These are phyloP conservation scores for Caenorhabditis latens DNA, from an alignment of 1,140 invertebrate species.

Conservation along the genomic window DNA sequence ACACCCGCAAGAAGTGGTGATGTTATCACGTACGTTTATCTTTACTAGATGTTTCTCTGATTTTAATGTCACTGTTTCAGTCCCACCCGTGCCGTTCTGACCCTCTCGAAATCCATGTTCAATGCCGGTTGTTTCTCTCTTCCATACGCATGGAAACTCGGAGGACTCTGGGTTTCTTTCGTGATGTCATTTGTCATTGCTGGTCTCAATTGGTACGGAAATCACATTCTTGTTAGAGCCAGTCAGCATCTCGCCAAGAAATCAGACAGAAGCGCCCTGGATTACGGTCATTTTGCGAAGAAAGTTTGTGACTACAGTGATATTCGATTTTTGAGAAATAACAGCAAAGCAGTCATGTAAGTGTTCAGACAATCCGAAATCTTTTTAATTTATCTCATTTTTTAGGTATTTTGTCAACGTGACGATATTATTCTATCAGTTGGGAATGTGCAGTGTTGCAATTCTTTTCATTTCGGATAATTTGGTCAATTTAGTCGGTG, in stretches of 20 bases:
- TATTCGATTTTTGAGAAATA: conserved; percentile 70
- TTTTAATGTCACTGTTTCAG: conserved; percentile 61
- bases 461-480: conserved; percentile 80
- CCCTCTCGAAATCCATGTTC: conserved; percentile 77
- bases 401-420: conserved; percentile 77
- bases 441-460: conserved; percentile 80
- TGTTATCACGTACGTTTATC: conserved; percentile 74
- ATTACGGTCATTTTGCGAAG: conserved; percentile 78
- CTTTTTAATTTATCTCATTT: neutral
- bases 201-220: conserved; percentile 78
- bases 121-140: conserved; percentile 78
- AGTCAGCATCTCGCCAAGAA: conserved; percentile 76
- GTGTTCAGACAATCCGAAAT: conserved; percentile 11
- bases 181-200: conserved; percentile 76
- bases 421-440: conserved; percentile 78
- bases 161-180: conserved; percentile 76
- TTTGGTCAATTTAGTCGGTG: conserved; percentile 76
- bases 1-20: conserved; percentile 70
- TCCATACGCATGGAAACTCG: conserved; percentile 77
- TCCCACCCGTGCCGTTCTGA: conserved; percentile 74
- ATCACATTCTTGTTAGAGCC: conserved; percentile 76
- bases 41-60: neutral
- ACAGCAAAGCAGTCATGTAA: conserved; percentile 75
- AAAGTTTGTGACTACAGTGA: conserved; percentile 75
- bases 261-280: conserved; percentile 72